Conservation (phyloP, 2,797 vertebrate species). For the Xerus rutilus region DNA sequence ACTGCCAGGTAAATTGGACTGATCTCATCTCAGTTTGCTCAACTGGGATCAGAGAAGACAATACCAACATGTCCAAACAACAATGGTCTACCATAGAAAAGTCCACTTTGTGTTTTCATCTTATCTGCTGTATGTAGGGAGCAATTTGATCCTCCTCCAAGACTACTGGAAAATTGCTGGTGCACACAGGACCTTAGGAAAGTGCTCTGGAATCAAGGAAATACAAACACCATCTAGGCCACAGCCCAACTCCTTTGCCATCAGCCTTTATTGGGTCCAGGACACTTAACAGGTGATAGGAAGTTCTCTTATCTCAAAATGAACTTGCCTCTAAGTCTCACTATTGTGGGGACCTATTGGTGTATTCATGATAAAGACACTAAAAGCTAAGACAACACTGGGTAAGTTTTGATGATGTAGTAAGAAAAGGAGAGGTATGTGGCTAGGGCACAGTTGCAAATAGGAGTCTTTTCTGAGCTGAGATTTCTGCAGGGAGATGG, state of each 20-base stretch:
- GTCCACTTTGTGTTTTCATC: background rate
- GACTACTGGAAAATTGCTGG: background rate
- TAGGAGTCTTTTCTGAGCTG: background rate
- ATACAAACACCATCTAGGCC: background rate
- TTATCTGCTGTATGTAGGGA: background rate
- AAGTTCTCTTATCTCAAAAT: background rate
- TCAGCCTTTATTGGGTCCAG: background rate
- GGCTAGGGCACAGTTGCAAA: background rate
- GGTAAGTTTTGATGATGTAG: background rate
- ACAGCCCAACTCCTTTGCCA: background rate
- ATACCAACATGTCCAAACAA: background rate
- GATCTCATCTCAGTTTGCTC: background rate
- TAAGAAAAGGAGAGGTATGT: background rate
- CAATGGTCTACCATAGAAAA: background rate
- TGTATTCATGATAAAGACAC: background rate
- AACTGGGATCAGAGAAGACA: background rate
- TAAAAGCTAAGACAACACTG: background rate
- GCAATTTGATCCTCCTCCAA: background rate
- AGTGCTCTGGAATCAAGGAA: background rate
- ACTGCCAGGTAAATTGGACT: background rate
- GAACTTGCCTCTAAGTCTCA: background rate
- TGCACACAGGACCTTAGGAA: background rate
- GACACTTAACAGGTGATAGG: background rate
- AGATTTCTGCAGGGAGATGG: background rate
- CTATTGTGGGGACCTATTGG: background rate